Conservation (phyloP, 2,888 invertebrate species). For the Synergus gifuensis region DNA sequence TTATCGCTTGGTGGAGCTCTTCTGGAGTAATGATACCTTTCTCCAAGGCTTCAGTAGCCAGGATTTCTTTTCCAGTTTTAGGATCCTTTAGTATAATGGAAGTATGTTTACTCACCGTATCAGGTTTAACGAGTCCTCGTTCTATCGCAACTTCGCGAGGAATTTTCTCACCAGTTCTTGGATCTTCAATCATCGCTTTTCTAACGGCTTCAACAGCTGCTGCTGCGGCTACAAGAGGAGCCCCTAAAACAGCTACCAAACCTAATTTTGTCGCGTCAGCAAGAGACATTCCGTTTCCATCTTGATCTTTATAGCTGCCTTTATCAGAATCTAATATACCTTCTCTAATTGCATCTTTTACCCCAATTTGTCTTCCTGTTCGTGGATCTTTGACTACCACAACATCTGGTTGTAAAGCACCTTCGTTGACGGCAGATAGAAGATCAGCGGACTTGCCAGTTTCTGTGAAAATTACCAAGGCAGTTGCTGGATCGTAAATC, state of each 20-base stretch:
- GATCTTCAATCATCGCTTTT: conserved; percentile 85
- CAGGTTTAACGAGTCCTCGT: conserved; percentile 82
- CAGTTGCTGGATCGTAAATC: conserved; percentile 88
- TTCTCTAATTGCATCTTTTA: conserved; percentile 87
- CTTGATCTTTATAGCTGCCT: conserved; percentile 84
- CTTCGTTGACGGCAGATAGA: conserved; percentile 87
- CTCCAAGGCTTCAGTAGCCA: conserved; percentile 81
- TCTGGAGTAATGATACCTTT: conserved; percentile 80
- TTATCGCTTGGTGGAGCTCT: conserved; percentile 70
- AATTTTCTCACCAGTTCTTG: conserved; percentile 88
- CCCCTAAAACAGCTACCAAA: conserved; percentile 86
- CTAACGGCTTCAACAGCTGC: conserved; percentile 84
- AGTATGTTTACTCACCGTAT: conserved; percentile 55
- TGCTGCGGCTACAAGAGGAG: conserved; percentile 86
- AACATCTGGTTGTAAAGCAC: conserved; percentile 84
- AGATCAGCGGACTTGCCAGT: conserved; percentile 86
- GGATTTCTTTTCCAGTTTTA: conserved; percentile 78
- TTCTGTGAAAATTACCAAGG: conserved; percentile 86
- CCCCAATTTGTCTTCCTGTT: conserved; percentile 83
- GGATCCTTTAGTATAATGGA: conserved; percentile 71
- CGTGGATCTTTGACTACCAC: conserved; percentile 86
- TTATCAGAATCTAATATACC: conserved; percentile 87
- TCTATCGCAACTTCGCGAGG: conserved; percentile 90
- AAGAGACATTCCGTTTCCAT: conserved; percentile 84
- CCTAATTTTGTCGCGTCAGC: conserved; percentile 89